phyloP scores from a whole-genome alignment of 2,888 invertebrate species.

The Adineta ricciae region DNA sequence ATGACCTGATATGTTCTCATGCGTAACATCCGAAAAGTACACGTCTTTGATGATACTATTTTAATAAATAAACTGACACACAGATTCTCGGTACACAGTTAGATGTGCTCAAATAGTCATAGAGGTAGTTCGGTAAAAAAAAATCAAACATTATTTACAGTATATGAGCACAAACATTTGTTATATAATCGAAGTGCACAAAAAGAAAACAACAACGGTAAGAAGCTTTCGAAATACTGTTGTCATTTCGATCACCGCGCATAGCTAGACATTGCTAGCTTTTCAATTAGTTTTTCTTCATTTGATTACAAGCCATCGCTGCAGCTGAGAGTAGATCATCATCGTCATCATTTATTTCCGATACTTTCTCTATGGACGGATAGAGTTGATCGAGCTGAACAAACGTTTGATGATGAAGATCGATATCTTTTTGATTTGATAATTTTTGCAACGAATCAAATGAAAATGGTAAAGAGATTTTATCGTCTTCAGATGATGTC shows the following conservation, averaged over 20 bases:
- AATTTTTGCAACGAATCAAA: not conserved
- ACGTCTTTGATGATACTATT: no score
- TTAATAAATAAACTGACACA: no score
- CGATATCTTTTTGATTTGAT: not conserved
- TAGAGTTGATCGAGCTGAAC: not conserved
- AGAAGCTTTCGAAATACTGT: not conserved
- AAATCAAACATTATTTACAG: not conserved
- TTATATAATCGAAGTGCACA: not conserved
- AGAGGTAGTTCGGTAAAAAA: not conserved
- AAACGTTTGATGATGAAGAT: not conserved
- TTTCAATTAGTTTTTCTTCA: not conserved
- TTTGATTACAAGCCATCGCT: not conserved
- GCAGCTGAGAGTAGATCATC: not conserved
- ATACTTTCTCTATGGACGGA: not conserved
- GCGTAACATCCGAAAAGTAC: no score
- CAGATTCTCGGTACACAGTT: not conserved
- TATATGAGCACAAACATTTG: not conserved
- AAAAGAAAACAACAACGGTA: not conserved
- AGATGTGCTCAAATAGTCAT: not conserved
- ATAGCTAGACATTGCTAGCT: not conserved
- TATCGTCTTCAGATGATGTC: slow-evolving; percentile 8
- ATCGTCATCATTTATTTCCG: not conserved
- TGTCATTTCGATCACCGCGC: not conserved
- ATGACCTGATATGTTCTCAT: no score
- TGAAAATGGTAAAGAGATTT: not conserved